Evolutionary conservation across 2,113 vertebrate genomes (phyloP).

Genomic region (Collichthys lucidus): DNA sequence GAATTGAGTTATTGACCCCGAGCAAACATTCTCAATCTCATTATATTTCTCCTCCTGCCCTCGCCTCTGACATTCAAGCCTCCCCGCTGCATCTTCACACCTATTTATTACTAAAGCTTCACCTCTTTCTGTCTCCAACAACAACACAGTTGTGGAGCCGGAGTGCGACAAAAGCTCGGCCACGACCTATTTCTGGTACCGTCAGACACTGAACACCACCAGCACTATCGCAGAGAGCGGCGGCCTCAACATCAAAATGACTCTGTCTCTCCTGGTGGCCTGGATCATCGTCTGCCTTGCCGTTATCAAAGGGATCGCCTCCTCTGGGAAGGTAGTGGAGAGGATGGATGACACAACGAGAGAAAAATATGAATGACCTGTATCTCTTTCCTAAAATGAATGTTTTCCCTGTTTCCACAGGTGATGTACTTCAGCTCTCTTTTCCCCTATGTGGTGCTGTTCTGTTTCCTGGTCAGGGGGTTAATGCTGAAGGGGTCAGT

Average conservation of each 20-base stretch:
- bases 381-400: not conserved
- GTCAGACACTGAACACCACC: slow-evolving; percentile 95
- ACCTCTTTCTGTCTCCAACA: not conserved
- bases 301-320: slow-evolving; percentile 97
- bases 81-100: slow-evolving; percentile 15
- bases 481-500: slow-evolving; percentile 94
- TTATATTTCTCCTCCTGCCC: slow-evolving; percentile 17
- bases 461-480: slow-evolving; percentile 95
- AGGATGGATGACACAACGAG: not conserved
- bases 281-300: slow-evolving; percentile 97
- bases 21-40: slow-evolving; percentile 43
- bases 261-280: slow-evolving; percentile 91
- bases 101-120: slow-evolving; percentile 1
- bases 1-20: slow-evolving; percentile 45
- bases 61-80: not conserved
- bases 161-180: slow-evolving; percentile 98
- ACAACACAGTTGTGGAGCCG: slow-evolving; percentile 89
- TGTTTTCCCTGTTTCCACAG: slow-evolving; percentile 73
- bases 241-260: slow-evolving; percentile 97
- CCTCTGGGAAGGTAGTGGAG: slow-evolving; percentile 93
- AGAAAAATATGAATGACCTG: not conserved
- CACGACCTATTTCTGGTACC: slow-evolving; percentile 99
- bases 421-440: slow-evolving; percentile 99
- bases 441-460: slow-evolving; percentile 96
- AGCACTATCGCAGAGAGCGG: slow-evolving; percentile 94